phyloP scores from a whole-genome alignment of 37 sponge, comb jelly and placozoan genomes.

The Ianthella basta region DNA sequence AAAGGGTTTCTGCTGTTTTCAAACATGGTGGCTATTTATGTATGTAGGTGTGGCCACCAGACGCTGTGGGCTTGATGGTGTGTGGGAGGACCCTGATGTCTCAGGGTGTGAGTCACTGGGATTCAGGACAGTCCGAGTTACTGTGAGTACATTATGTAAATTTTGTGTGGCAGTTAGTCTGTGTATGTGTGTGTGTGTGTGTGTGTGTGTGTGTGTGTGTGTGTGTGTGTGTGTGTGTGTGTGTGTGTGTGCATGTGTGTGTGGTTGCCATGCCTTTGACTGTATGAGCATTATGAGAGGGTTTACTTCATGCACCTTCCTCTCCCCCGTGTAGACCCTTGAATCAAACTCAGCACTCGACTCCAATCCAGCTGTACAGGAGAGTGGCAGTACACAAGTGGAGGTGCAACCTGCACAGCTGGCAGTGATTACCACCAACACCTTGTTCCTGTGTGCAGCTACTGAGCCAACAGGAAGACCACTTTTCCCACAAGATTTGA shows the following conservation, averaged over 20 bases:
- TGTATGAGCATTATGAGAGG: background rate
- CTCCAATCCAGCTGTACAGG: background rate
- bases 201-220: no score
- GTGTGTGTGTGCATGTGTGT: no score
- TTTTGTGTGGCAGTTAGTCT: no score
- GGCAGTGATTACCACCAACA: background rate
- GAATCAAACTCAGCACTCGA: background rate
- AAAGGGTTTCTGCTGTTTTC: no score
- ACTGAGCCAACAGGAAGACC: background rate
- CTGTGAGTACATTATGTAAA: no score
- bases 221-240: no score
- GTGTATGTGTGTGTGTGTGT: no score
- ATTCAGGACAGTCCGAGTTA: background rate
- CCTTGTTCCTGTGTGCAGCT: background rate
- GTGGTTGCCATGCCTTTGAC: background rate
- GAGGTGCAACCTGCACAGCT: background rate
- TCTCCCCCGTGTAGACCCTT: background rate
- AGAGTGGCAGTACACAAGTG: background rate
- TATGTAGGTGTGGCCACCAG: constrained; percentile 11
- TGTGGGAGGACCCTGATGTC: constrained; percentile 2
- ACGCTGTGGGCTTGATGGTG: constrained; percentile 3
- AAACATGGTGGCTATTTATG: background rate
- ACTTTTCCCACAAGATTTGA: constrained; percentile 9
- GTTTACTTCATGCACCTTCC: no score
- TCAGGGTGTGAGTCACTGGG: background rate